Conservation (phyloP, 2,888 invertebrate genomes). For the Drosophila affinis region DNA sequence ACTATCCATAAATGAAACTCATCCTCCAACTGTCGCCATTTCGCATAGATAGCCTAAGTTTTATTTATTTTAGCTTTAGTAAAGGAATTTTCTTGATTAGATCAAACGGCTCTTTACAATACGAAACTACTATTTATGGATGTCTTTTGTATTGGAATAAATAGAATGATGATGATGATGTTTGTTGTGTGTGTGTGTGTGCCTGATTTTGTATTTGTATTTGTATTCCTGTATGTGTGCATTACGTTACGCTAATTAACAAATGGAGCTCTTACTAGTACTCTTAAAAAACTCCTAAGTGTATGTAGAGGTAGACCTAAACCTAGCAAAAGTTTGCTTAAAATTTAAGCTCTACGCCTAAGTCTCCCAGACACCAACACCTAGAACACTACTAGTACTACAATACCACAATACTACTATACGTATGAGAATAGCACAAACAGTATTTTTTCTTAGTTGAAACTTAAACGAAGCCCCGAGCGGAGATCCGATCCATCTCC, state of each 20-base stretch:
- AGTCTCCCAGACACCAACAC: slow-evolving; percentile 7
- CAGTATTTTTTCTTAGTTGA: slow-evolving; percentile 81
- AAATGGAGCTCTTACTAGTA: slow-evolving; percentile 6
- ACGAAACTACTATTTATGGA: not conserved
- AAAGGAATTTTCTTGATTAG: slow-evolving; percentile 23
- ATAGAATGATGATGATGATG: not conserved
- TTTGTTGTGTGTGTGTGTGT: slow-evolving; percentile 43
- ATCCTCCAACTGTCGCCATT: slow-evolving; percentile 60
- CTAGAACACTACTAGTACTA: slow-evolving; percentile 18
- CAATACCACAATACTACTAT: slow-evolving; percentile 27
- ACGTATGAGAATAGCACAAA: slow-evolving; percentile 75
- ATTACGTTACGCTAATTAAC: slow-evolving; percentile 14
- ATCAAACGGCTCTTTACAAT: not conserved
- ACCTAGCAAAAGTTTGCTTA: slow-evolving; percentile 62
- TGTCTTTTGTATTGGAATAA: slow-evolving; percentile 22
- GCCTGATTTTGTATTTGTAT: slow-evolving; percentile 38
- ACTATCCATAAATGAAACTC: slow-evolving; percentile 20
- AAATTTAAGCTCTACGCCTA: slow-evolving; percentile 65
- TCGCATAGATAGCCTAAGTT: slow-evolving; percentile 64
- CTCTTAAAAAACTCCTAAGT: slow-evolving; percentile 30
- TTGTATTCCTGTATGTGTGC: slow-evolving; percentile 58
- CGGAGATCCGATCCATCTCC: slow-evolving; percentile 1
- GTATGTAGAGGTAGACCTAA: slow-evolving; percentile 45
- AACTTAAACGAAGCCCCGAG: slow-evolving; percentile 9
- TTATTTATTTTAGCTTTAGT: slow-evolving; percentile 72